phyloP scores from a whole-genome alignment of 1,140 invertebrate genomes.

The Drosophila pruinosa region DNA sequence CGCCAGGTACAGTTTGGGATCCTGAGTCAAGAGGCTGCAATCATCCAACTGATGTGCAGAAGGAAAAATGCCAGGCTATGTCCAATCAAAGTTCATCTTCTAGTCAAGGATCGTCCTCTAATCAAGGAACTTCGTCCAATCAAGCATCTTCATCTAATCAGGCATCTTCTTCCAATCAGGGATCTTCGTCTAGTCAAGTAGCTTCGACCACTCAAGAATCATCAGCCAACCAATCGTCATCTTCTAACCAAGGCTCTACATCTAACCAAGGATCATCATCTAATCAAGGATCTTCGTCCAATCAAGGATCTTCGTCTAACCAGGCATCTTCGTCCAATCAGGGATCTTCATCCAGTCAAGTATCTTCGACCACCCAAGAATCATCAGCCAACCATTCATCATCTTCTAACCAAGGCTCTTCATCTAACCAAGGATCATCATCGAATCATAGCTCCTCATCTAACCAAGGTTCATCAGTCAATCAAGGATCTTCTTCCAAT shows the following conservation, averaged over 20 bases:
- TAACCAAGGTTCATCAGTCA: constrained; percentile 41
- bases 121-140: constrained; percentile 29
- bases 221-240: constrained; percentile 40
- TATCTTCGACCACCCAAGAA: constrained; percentile 35
- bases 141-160: constrained; percentile 45
- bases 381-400: constrained; percentile 45
- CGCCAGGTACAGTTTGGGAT: constrained; percentile 85
- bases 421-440: constrained; percentile 34
- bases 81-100: constrained; percentile 44
- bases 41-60: constrained; percentile 85
- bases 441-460: constrained; percentile 33
- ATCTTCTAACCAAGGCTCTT: constrained; percentile 23
- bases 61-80: constrained; percentile 84
- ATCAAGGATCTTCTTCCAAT: constrained; percentile 44
- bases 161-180: constrained; percentile 36
- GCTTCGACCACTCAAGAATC: constrained; percentile 38
- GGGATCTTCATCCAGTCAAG: constrained; percentile 34
- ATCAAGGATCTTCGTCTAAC: constrained; percentile 26
- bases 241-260: constrained; percentile 39
- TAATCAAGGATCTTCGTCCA: constrained; percentile 37
- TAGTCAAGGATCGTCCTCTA: constrained; percentile 15
- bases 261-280: constrained; percentile 40
- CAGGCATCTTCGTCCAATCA: constrained; percentile 39
- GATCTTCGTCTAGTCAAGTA: constrained; percentile 44
- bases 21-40: constrained; percentile 82